These are phyloP conservation scores for Saccostrea echinata DNA, from an alignment of 1,140 invertebrate genomes.

Conservation along the genomic window DNA sequence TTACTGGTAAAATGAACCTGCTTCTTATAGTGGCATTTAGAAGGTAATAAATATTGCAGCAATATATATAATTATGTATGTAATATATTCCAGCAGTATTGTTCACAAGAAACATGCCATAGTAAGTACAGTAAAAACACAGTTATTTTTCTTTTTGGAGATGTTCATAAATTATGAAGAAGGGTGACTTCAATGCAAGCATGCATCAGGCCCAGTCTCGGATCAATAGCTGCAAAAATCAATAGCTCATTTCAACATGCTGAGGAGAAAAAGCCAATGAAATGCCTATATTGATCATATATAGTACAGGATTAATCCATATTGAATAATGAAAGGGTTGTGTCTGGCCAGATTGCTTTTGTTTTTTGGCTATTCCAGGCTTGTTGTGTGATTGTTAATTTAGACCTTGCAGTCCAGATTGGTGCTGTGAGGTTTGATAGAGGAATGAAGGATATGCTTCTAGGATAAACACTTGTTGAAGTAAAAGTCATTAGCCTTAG, in stretches of 20 bases:
- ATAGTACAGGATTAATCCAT: conserved; percentile 33
- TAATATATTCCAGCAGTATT: not conserved
- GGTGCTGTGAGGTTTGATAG: not conserved
- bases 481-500: not conserved
- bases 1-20: not conserved
- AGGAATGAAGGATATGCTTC: not conserved
- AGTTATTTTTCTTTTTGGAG: not conserved
- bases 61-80: not conserved
- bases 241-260: conserved; percentile 37
- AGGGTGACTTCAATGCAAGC: conserved; percentile 35
- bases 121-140: not conserved
- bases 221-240: conserved; percentile 28
- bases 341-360: conserved; percentile 13
- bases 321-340: conserved; percentile 39
- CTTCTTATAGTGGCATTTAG: not conserved
- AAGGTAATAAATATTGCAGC: not conserved
- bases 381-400: not conserved
- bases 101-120: not conserved
- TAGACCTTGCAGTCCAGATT: not conserved
- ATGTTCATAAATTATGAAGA: conserved; percentile 37
- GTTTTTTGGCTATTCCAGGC: not conserved
- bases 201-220: not conserved
- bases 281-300: conserved; percentile 26
- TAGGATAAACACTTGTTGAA: conserved; percentile 31
- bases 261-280: conserved; percentile 27